Percentiles rank a stretch among this genome's conserved stretches.
phyloP scores from a whole-genome alignment of 2,797 vertebrate species.

The Bradypus variegatus region DNA sequence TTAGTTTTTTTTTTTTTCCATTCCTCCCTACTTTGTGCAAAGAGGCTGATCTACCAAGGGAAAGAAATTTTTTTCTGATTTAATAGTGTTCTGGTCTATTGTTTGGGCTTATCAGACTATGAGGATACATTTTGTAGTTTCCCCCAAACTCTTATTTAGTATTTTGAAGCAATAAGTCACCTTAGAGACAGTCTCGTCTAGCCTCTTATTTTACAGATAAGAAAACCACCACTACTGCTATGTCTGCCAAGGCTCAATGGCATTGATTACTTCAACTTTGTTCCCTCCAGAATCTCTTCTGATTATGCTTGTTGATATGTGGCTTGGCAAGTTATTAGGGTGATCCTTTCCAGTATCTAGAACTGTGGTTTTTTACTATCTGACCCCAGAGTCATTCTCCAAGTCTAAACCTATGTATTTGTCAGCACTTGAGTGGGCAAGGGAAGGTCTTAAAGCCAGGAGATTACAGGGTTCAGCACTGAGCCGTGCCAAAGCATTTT shows the following conservation, averaged over 20 bases:
- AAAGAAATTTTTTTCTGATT: background rate
- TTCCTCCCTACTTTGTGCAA: background rate
- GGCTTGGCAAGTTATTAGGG: background rate
- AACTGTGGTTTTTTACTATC: background rate
- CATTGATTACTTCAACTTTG: background rate
- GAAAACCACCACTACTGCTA: background rate
- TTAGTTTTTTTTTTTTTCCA: background rate
- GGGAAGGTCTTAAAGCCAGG: background rate
- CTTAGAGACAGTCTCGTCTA: background rate
- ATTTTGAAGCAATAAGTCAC: constrained; percentile 10
- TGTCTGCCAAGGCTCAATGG: background rate
- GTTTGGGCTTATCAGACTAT: background rate
- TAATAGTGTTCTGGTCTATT: background rate
- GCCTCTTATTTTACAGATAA: constrained; percentile 29
- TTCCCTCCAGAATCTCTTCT: constrained; percentile 23
- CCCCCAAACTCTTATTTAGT: constrained; percentile 14
- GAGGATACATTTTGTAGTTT: constrained; percentile 26
- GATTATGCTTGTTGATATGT: background rate
- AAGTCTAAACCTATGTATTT: background rate
- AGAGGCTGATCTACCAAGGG: background rate
- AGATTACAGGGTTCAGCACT: background rate
- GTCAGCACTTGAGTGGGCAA: background rate
- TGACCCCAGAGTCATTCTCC: background rate
- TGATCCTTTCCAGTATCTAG: background rate
- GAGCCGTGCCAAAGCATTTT: background rate